Evolutionary conservation across 1,140 invertebrate species (phyloP), one percentile per base, ranked within the genome.

Genomic region (Paramacrobiotus metropolitanus): DNA sequence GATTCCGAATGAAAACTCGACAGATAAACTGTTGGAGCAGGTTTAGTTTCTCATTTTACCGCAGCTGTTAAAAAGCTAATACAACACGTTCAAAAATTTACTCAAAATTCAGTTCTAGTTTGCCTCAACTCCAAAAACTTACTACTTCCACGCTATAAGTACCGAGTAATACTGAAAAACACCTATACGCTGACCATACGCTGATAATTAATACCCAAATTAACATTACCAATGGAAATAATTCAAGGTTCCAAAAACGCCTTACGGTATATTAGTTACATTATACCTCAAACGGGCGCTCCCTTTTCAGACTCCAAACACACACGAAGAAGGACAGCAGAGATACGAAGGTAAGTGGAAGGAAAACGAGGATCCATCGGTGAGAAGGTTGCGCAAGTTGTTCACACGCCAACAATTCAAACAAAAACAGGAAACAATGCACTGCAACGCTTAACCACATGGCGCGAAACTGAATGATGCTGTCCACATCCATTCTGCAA

Each of bases 271-370:
- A n/a, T n/a, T n/a, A n/a, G n/a, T n/a, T n/a, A n/a, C n/a, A n/a
- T n/a, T n/a, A n/a, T 74, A 86, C 84, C 79, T 96, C 91, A 78
- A 94, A 95, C 31, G 87, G 88, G 59, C 91, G 78, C 71, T 95
- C 91, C 75, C 96, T 89, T 76, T 94, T 94, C 1, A 95, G 86
- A 64, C 90, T 87, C 93, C 93, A 97, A 67, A 97, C 88, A 71
- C 90, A 94, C 34, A 94, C 87, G 20, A 87, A 87, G 67, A 96
- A 91, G 59, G 90, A 93, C 30, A 95, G 82, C 66, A 95, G 84
- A 31, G 89, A 93, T 65, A 94, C 88, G 72, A 94, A 91, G 69
- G 95, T 90, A 44, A 96, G 76, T 18, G 91, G 91, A 74, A 93
- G 89, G 73, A 96, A 96, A 44, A 94, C 87, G 62, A 95, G 78